Base-by-base conservation (phyloP, 2,113 vertebrate genomes). In the Corvus cornix region DNA sequence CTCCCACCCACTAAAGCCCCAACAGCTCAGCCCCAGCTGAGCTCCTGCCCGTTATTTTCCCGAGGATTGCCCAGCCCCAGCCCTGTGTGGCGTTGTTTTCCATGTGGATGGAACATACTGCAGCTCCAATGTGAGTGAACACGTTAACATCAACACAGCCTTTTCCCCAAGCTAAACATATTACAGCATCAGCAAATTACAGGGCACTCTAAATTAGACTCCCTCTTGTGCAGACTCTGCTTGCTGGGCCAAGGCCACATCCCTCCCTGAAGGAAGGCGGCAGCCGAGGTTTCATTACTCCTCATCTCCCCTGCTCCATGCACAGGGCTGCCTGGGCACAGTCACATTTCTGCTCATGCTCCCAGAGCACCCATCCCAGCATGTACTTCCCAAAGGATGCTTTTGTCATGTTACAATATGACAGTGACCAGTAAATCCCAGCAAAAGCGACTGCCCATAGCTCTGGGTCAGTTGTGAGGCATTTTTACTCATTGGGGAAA, bases 91-190 rank as follows among this genome's bases (percentile, higher is more conserved):
- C 35, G 31, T 1, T 96, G 88, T 92, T 96, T 94, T 94, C 82
- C 44, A 14, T 30, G 56, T 41, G 0, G 16, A 80, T 22, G 37
- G 88, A 87, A 89, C 90, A 86, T 43, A 84, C 39, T 2, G 0
- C 76, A 49, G 60, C 68, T 94, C 92, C 68, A 28, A 2, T 84
- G 69, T 60, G 85, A 96, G 88, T 2, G 1, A 91, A 60, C 83
- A 90, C 0, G 0, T 67, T 95, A 97, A 95, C 41, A 92, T 89
- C 92, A 93, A 95, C 95, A 96, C 72, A 95, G 90, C 76, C 90
- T 96, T 90, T 85, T 94, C 83, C 95, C 92, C 90, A 96, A 94
- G 93, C 88, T 94, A 96, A 96, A 95, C 86, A 84, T 90, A 90
- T 92, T 95, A 92, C 37, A 0, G 93, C 93, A 94, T 95, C 96